Percentiles rank a stretch among this genome's conserved stretches.
Conservation (phyloP, 2,888 invertebrate genomes). For the Aricia artaxerxes region DNA sequence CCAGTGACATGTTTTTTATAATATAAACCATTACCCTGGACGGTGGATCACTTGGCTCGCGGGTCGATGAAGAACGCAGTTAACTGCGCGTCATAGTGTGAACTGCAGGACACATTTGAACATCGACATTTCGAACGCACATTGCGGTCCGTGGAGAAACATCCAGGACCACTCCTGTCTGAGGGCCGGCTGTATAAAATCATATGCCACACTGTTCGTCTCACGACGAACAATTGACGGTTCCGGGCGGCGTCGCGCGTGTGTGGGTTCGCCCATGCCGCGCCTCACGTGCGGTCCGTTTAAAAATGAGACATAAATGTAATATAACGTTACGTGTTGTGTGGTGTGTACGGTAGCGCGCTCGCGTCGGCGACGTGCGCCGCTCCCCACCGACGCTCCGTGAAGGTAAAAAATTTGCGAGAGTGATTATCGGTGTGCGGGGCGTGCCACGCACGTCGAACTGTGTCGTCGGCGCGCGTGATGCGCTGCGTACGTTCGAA, state of each 20-base stretch:
- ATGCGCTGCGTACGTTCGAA: too few species aligned
- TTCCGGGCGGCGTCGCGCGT: neutral
- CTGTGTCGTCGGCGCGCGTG: neutral
- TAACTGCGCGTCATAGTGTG: slow-evolving; percentile 68
- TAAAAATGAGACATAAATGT: neutral
- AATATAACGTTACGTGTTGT: neutral
- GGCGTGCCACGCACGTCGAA: too few species aligned
- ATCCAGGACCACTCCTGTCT: slow-evolving; percentile 72
- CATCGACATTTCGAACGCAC: slow-evolving; percentile 83
- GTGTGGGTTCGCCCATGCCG: neutral
- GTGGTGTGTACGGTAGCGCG: neutral
- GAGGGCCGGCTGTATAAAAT: slow-evolving; percentile 61
- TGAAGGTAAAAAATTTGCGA: too few species aligned
- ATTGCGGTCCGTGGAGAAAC: slow-evolving; percentile 75
- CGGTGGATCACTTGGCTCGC: slow-evolving; percentile 82
- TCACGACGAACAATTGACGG: slow-evolving; percentile 23
- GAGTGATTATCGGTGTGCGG: too few species aligned
- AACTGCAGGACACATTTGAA: slow-evolving; percentile 78
- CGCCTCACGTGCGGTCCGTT: neutral
- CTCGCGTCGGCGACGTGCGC: neutral
- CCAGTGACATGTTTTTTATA: slow-evolving; percentile 44
- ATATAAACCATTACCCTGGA: slow-evolving; percentile 59
- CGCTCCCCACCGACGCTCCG: too few species aligned
- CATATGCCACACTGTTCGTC: slow-evolving; percentile 36
- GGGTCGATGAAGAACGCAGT: slow-evolving; percentile 82